Base-by-base conservation (phyloP, 2,797 vertebrate species). In the Chelon labrosus region DNA sequence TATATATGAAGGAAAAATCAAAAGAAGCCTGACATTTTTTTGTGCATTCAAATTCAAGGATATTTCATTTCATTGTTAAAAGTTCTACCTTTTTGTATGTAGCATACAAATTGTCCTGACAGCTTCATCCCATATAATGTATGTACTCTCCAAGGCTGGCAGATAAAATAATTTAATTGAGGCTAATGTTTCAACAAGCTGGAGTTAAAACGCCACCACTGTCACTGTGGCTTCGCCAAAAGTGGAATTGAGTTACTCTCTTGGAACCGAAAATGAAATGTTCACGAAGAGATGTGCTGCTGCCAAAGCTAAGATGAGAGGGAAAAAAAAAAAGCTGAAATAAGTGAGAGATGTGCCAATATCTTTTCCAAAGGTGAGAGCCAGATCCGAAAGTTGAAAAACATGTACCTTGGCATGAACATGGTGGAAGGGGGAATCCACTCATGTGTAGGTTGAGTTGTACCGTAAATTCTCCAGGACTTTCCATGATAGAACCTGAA, bases 361-460 rank as follows among this genome's bases (percentile, higher is more conserved):
- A 70, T 64, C 13, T 72, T 52, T 56, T 61, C 42, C 52, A 57
- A 31, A 54, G 46, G 47, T 46, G 54, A 55, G 10, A 39, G 68
- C 56, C 59, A 65, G 47, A 66, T 70, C 31, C 22, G 52, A 73
- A 73, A 70, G 65, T 54, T 49, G 20, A 59, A 71, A 65, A 72
- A 56, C 65, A 46, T 64, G 68, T 57, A 60, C 20, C 41, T 57
- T 44, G 39, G 38, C 55, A 65, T 37, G 65, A 46, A 65, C 31
- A 50, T 44, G 65, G 19, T 9, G 59, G 46, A 58, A 47, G 41
- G 58, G 47, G 65, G 60, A n/a, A 53, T 19, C 7, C 38, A 16
- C 65, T 44, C 63, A 19, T 67, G 35, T 67, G 27, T 38, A 31
- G 10, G 38, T 44, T 5, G 11, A 47, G 51, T 54, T 62, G 17